phyloP scores from a whole-genome alignment of 2,113 vertebrate genomes.

The Caretta caretta region DNA sequence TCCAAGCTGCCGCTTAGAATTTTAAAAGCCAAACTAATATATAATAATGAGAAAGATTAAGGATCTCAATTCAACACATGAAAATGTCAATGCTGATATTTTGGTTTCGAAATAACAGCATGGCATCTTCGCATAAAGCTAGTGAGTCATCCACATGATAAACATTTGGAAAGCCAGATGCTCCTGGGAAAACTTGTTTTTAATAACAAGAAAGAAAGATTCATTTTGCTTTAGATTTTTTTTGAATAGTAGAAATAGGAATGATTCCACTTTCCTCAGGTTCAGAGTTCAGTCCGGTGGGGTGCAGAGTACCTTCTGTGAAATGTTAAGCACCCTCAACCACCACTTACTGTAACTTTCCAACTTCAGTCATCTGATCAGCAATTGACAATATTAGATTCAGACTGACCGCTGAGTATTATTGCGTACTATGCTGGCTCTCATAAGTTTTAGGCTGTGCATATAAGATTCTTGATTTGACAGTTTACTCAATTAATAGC shows the following conservation, averaged over 20 bases:
- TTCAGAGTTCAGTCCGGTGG: slow-evolving; percentile 4
- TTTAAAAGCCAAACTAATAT: slow-evolving; percentile 33
- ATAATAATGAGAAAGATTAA: slow-evolving; percentile 39
- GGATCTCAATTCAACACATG: slow-evolving; percentile 12
- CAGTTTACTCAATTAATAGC: slow-evolving; percentile 62
- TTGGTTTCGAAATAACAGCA: slow-evolving; percentile 54
- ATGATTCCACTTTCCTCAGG: not conserved
- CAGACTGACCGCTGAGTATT: not conserved
- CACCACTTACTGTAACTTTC: not conserved
- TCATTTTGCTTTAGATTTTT: slow-evolving; percentile 25
- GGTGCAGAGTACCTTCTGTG: not conserved
- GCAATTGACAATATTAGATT: not conserved
- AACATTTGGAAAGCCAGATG: slow-evolving; percentile 62
- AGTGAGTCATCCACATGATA: slow-evolving; percentile 57
- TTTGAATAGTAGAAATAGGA: not conserved
- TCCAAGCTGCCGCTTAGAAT: slow-evolving; percentile 8
- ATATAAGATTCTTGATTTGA: slow-evolving; percentile 47
- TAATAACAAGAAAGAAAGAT: slow-evolving; percentile 48
- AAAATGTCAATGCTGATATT: slow-evolving; percentile 61
- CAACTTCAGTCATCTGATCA: not conserved
- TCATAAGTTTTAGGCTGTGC: not conserved
- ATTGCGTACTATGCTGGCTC: not conserved
- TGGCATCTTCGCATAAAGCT: slow-evolving; percentile 60
- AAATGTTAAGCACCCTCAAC: not conserved
- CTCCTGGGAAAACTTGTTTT: slow-evolving; percentile 38